A percentile compares a stretch with the other conserved stretches of the same genome.
Evolutionary conservation across 1,140 invertebrate species (phyloP).

Genomic region (Zaprionus tsacasi): DNA sequence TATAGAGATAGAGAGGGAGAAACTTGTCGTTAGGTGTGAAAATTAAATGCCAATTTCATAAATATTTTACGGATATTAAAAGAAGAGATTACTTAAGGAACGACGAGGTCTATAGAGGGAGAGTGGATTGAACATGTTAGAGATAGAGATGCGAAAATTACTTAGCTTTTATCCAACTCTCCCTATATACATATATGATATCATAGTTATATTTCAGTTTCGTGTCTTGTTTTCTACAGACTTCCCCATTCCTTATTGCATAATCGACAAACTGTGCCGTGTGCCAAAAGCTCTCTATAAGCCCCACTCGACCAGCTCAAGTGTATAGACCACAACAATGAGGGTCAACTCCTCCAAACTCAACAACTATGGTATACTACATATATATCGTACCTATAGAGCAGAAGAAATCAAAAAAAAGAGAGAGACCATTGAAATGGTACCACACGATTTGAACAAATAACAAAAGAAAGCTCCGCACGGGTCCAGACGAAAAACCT

Average conservation of each 20-base stretch:
- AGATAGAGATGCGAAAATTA: neutral
- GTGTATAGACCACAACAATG: slow-evolving; percentile 57
- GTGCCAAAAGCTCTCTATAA: slow-evolving; percentile 57
- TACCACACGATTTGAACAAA: slow-evolving; percentile 54
- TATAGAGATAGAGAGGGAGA: neutral
- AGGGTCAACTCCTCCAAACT: slow-evolving; percentile 55
- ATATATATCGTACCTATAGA: slow-evolving; percentile 4
- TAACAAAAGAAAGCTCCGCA: slow-evolving; percentile 78
- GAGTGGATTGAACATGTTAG: neutral
- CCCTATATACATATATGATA: neutral
- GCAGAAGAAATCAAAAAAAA: slow-evolving; percentile 23
- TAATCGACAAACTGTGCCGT: slow-evolving; percentile 42
- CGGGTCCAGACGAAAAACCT: slow-evolving; percentile 64
- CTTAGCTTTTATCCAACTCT: neutral
- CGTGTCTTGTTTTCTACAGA: neutral
- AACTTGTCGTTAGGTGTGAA: slow-evolving; percentile 25
- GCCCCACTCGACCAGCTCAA: slow-evolving; percentile 43
- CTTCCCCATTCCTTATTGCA: slow-evolving; percentile 56
- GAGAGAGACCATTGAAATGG: slow-evolving; percentile 40
- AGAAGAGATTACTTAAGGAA: neutral
- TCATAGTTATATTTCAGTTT: slow-evolving; percentile 1
- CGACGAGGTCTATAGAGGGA: neutral
- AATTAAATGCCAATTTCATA: slow-evolving; percentile 6
- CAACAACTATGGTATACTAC: slow-evolving; percentile 36
- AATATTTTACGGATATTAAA: slow-evolving; percentile 6